A percentile compares a stretch with the other conserved stretches of the same genome.
phyloP scores from a whole-genome alignment of 1,140 invertebrate species.

The Platyscapa corneri region DNA sequence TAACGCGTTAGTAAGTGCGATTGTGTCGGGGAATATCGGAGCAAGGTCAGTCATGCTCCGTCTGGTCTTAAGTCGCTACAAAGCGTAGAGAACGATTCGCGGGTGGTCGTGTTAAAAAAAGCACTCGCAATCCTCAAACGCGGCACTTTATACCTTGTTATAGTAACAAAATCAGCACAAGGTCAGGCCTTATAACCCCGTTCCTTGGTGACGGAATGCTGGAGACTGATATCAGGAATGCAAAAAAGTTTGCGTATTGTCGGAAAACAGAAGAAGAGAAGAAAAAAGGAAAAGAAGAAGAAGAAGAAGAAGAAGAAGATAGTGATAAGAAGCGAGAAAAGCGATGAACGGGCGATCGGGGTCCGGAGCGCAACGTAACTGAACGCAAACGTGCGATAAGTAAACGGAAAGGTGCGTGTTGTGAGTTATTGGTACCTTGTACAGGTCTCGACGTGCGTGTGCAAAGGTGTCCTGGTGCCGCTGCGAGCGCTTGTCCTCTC shows the following conservation, averaged over 20 bases:
- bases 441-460: conserved; percentile 24
- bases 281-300: not conserved
- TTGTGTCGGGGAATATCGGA: too few species aligned
- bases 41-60: too few species aligned
- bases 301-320: not conserved
- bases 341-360: not conserved
- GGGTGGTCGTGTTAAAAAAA: not conserved
- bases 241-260: too few species aligned
- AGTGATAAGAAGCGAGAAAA: not conserved
- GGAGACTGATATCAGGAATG: not conserved
- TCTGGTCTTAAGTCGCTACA: too few species aligned
- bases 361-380: not conserved
- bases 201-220: not conserved
- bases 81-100: not conserved
- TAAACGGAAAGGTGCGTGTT: not conserved
- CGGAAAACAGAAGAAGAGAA: not conserved
- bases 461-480: conserved; percentile 35
- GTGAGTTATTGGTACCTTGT: conserved; percentile 35
- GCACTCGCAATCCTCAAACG: not conserved
- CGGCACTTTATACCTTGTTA: not conserved
- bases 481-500: not conserved
- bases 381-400: not conserved
- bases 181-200: not conserved
- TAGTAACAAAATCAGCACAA: not conserved
- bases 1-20: too few species aligned